Percentiles rank a stretch among this genome's conserved stretches.
These are phyloP conservation scores for Anaspis maculata DNA, from an alignment of 2,888 invertebrate species.

Conservation along the genomic window DNA sequence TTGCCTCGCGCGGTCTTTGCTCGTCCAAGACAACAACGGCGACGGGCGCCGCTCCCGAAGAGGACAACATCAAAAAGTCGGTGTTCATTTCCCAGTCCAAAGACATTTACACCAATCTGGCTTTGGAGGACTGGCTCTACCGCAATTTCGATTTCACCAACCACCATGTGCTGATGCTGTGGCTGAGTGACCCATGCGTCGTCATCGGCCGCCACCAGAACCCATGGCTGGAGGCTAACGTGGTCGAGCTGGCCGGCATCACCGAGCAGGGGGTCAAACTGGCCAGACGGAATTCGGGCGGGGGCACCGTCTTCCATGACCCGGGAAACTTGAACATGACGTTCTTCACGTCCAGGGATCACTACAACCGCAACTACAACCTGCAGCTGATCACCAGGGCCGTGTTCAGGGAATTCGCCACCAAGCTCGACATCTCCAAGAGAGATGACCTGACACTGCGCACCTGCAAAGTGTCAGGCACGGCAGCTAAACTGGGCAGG, in stretches of 20 bases:
- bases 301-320: slow-evolving; percentile 96
- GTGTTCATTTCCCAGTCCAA: slow-evolving; percentile 88
- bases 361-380: slow-evolving; percentile 82
- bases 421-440: slow-evolving; percentile 66
- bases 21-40: too few species aligned
- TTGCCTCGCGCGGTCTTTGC: too few species aligned
- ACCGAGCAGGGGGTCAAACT: slow-evolving; percentile 59
- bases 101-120: slow-evolving; percentile 87
- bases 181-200: slow-evolving; percentile 90
- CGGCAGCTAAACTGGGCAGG: slow-evolving; percentile 85
- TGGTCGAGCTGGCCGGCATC: slow-evolving; percentile 49
- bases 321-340: slow-evolving; percentile 87
- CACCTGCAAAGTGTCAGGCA: slow-evolving; percentile 84
- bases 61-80: slow-evolving; percentile 71
- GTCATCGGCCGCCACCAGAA: slow-evolving; percentile 97
- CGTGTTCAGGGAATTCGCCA: slow-evolving; percentile 71
- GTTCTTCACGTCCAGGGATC: slow-evolving; percentile 76
- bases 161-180: slow-evolving; percentile 80
- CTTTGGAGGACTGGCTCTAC: slow-evolving; percentile 95
- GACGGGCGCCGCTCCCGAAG: too few species aligned
- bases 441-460: slow-evolving; percentile 82
- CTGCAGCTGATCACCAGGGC: slow-evolving; percentile 78
- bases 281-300: slow-evolving; percentile 88
- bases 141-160: slow-evolving; percentile 74
- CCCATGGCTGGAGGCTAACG: slow-evolving; percentile 88